A percentile compares a stretch with the other conserved stretches of the same genome.
Evolutionary conservation across 2,113 vertebrate genomes (phyloP).

Genomic region (Clarias magur): DNA sequence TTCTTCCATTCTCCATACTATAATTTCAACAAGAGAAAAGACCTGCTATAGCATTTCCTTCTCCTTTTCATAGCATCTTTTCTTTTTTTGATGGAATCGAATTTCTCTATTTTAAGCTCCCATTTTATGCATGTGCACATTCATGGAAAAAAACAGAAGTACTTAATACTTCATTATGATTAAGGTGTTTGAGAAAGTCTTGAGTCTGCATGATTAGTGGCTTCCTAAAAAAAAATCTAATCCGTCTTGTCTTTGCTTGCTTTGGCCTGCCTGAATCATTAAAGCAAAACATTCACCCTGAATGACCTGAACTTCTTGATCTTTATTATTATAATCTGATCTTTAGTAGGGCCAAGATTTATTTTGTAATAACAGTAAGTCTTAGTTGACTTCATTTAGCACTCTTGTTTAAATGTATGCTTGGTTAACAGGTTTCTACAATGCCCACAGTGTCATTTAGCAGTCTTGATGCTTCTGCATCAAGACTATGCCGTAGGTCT

Average conservation of each 20-base stretch:
- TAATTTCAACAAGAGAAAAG: background rate
- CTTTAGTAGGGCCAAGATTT: background rate
- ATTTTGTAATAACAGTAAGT: background rate
- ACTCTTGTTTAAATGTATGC: background rate
- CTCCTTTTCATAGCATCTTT: background rate
- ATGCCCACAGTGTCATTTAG: background rate
- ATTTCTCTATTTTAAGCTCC: background rate
- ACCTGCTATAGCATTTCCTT: background rate
- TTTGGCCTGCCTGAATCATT: slow-evolving; percentile 26
- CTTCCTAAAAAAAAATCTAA: background rate
- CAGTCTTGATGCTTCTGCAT: too few species aligned
- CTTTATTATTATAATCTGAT: background rate
- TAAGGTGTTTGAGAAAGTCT: slow-evolving; percentile 1
- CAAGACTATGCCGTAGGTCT: too few species aligned
- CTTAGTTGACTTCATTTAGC: background rate
- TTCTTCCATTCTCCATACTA: background rate
- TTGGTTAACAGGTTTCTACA: background rate
- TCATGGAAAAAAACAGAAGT: background rate
- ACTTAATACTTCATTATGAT: background rate
- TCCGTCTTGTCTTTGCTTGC: slow-evolving; percentile 15
- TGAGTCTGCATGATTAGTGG: slow-evolving; percentile 28
- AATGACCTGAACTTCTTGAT: background rate
- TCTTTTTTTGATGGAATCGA: background rate
- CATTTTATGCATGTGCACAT: too few species aligned
- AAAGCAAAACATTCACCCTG: background rate